Conservation (phyloP, 2,113 vertebrate genomes). For the Rhinoptilus africanus region DNA sequence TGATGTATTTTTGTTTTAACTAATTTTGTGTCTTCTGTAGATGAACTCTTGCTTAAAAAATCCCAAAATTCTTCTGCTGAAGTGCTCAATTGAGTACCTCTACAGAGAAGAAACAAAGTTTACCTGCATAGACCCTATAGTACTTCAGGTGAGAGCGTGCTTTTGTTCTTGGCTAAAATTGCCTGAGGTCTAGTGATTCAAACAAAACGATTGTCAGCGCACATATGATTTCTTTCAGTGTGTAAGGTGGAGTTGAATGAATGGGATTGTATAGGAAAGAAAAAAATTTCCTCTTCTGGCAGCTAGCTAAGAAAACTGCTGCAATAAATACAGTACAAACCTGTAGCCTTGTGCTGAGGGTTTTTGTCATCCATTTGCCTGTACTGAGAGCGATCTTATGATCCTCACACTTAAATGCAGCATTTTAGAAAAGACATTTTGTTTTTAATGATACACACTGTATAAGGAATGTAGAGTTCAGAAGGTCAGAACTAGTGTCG, state of each 20-base stretch:
- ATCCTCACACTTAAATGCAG: not conserved
- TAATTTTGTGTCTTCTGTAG: constrained; percentile 65
- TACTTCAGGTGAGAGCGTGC: constrained; percentile 86
- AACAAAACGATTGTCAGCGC: not conserved
- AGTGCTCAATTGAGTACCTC: constrained; percentile 97
- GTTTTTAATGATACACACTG: not conserved
- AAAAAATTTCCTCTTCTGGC: not conserved
- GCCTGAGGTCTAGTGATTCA: not conserved
- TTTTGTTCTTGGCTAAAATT: not conserved
- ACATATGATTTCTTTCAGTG: not conserved
- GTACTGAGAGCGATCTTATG: not conserved
- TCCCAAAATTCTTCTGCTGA: constrained; percentile 94
- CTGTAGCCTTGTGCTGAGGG: not conserved
- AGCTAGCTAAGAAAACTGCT: not conserved
- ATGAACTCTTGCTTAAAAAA: constrained; percentile 97
- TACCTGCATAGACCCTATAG: constrained; percentile 96
- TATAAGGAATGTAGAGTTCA: not conserved
- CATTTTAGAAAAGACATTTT: rapidly evolving
- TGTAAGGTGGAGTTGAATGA: not conserved
- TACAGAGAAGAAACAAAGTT: constrained; percentile 98
- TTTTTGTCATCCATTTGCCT: not conserved
- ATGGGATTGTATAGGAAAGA: not conserved
- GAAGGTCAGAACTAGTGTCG: not conserved
- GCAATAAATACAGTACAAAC: not conserved
- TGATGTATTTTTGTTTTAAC: not conserved